Evolutionary conservation across 1,140 invertebrate species (phyloP), one percentile per base, ranked within the genome.

Genomic region (Meloidogyne hapla): DNA sequence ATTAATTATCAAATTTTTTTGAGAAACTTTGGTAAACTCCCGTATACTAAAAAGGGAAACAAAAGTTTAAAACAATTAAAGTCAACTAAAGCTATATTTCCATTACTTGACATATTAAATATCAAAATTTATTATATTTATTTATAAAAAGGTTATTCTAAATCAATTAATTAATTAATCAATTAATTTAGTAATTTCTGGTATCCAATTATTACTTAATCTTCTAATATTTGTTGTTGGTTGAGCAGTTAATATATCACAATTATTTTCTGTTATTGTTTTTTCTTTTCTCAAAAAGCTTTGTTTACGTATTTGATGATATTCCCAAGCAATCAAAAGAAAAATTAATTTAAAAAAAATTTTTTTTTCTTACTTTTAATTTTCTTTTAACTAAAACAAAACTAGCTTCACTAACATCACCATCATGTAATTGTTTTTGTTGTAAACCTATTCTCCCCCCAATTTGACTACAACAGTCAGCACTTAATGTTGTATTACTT

Each of bases 401-500:
- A 18, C 48, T 56, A 56, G 48, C 48, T 56, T 56, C 48, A 56
- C 48, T 56, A n/a, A 56, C 48, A 56, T 56, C 48, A n/a, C 48
- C 48, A 56, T 56, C 48, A 56, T 56, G 48, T 9, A 56, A 56
- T 56, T 56, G 48, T 56, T 56, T 1, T 5, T 48, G 18, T 56
- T 56, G 48, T 56, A 56, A 13, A 21, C 48, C 18, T 8, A 56
- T 56, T 56, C 48, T 56, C 6, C 48, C 48, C 4, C 48, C 48
- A n/a, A 56, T 56, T 56, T 56, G 48, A 56, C 48, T 56, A 56
- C 48, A 56, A 56, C 48, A 56, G n/a, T 56, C 48, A n/a, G 48
- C 48, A 56, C 48, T 56, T 56, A n/a, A 1, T 0, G 48, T 56
- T 56, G 48, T 56, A 56, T 56, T 56, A 8, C 48, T 56, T 56